phyloP scores from a whole-genome alignment of 2,113 vertebrate species.

The Callocephalon fimbriatum region DNA sequence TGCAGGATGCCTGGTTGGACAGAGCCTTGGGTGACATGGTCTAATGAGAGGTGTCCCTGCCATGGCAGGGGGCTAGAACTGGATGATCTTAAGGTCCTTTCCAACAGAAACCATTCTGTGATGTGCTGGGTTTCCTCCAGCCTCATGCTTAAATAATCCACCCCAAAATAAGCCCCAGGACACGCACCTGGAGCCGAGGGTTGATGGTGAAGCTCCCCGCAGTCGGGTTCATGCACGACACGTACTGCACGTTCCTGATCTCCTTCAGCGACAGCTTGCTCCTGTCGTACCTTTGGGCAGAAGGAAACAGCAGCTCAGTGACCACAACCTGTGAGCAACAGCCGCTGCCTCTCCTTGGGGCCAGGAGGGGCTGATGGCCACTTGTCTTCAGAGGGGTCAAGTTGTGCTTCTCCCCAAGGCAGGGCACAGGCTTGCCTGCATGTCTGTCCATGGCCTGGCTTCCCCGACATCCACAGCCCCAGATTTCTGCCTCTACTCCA shows the following conservation, averaged over 20 bases:
- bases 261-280: constrained; percentile 91
- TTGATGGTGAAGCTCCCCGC: constrained; percentile 96
- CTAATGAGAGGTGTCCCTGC: background rate
- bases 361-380: background rate
- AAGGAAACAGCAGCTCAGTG: background rate
- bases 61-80: background rate
- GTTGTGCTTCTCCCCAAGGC: background rate
- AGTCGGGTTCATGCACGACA: constrained; percentile 97
- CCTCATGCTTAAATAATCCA: background rate
- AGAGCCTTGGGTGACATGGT: background rate
- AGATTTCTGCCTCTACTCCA: background rate
- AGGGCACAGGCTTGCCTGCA: background rate
- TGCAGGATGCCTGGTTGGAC: background rate
- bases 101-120: background rate
- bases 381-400: background rate
- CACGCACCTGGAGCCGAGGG: constrained; percentile 91
- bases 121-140: background rate
- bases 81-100: background rate
- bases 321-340: background rate
- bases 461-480: background rate
- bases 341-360: background rate
- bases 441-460: fast-evolving
- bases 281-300: constrained; percentile 88
- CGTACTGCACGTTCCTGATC: constrained; percentile 89
- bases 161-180: background rate